phyloP scores from a whole-genome alignment of 2,113 vertebrate species.

The Psilopogon haemacephalus region DNA sequence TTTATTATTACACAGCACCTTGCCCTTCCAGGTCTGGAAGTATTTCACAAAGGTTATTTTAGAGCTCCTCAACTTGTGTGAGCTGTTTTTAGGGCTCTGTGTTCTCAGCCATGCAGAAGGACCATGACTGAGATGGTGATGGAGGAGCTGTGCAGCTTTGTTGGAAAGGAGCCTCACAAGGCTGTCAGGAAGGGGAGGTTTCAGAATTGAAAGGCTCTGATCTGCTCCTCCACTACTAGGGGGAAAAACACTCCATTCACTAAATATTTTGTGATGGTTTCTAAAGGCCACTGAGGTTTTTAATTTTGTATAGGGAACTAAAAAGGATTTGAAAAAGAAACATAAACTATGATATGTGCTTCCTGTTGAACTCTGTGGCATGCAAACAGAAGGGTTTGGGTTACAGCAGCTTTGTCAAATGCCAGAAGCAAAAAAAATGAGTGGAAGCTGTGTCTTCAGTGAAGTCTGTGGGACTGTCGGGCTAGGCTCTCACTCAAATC shows the following conservation, averaged over 20 bases:
- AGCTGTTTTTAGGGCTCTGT: not conserved
- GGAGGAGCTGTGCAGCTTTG: not conserved
- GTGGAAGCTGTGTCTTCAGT: not conserved
- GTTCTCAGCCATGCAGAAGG: not conserved
- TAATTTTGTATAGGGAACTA: constrained; percentile 31
- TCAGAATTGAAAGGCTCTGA: not conserved
- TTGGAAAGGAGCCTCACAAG: not conserved
- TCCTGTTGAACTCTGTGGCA: constrained; percentile 49
- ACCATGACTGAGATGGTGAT: fast-evolving
- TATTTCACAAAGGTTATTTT: not conserved
- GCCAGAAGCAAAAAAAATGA: not conserved
- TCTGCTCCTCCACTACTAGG: not conserved
- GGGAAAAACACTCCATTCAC: not conserved
- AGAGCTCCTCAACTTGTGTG: not conserved
- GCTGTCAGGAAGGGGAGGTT: not conserved
- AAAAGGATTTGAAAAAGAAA: constrained; percentile 54
- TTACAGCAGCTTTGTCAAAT: constrained; percentile 50
- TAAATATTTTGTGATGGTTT: constrained; percentile 36
- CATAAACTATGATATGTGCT: constrained; percentile 45
- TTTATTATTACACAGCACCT: not conserved
- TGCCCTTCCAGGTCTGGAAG: not conserved
- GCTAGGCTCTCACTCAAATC: not conserved
- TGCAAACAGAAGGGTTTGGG: constrained; percentile 32
- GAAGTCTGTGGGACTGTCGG: not conserved
- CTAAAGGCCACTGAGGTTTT: constrained; percentile 63